Evolutionary conservation across 1,140 invertebrate genomes (phyloP), one percentile per base, ranked within the genome.

Genomic region (Galendromus occidentalis): DNA sequence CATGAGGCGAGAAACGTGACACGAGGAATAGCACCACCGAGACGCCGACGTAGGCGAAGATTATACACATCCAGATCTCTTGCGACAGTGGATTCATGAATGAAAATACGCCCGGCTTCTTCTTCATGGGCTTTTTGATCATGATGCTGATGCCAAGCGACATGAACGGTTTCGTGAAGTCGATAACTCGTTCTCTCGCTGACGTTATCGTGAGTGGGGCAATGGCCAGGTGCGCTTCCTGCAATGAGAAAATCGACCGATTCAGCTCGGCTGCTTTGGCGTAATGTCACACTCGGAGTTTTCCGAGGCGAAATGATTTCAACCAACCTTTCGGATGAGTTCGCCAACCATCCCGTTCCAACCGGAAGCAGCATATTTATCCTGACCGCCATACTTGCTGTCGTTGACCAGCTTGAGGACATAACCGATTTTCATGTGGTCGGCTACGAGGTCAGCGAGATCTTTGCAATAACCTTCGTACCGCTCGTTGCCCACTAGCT

Each of bases 281-380:
- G n/a, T n/a, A n/a, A n/a, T n/a, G n/a, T n/a, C n/a, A n/a, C n/a
- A n/a, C n/a, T n/a, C n/a, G n/a, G n/a, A n/a, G n/a, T n/a, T n/a
- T n/a, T n/a, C 42, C 45, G 41, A 64, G 4, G 30, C 45, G 0
- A 74, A n/a, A n/a, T n/a, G n/a, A n/a, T n/a, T n/a, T n/a, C n/a
- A n/a, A 39, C 80, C 84, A 81, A 93, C 92, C 82, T 88, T 84
- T 72, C 88, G 82, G n/a, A 97, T 83, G 51, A 98, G 80, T 78
- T 97, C 91, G 44, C 91, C 89, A 33, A 98, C 86, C 83, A 98
- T 89, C 42, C 94, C 95, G 73, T 92, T 86, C 88, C 88, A 93
- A 29, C 87, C 87, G n/a, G 85, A 86, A 65, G 82, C 80, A 0
- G 82, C 80, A 47, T 83, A 82, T 0, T 82, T 77, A 75, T 89